A percentile compares a stretch with the other conserved stretches of the same genome.
These are phyloP conservation scores for Halcyon badia DNA, from an alignment of 2,797 vertebrate species.

Conservation along the genomic window DNA sequence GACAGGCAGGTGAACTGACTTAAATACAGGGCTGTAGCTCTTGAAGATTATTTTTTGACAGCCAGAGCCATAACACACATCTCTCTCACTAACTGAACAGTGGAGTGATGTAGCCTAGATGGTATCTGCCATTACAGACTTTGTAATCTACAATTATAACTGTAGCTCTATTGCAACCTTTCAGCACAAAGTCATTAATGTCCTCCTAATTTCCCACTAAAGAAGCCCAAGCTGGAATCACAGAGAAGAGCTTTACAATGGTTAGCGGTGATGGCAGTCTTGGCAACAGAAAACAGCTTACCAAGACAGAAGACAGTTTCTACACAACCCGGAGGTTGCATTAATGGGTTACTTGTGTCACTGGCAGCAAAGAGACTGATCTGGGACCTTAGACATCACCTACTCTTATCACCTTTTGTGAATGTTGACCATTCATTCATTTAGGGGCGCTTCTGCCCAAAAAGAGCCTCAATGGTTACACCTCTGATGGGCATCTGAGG, in stretches of 20 bases:
- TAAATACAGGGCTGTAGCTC: rapidly evolving
- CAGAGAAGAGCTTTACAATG: not conserved
- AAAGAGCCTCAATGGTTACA: not conserved
- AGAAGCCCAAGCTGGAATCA: not conserved
- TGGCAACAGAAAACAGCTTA: not conserved
- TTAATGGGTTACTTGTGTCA: not conserved
- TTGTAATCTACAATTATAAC: not conserved
- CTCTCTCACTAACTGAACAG: not conserved
- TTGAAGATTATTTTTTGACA: not conserved
- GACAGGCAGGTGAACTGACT: not conserved
- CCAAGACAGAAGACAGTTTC: not conserved
- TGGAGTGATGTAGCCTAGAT: not conserved
- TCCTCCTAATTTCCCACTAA: not conserved
- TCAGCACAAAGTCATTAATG: not conserved
- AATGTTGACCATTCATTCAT: not conserved
- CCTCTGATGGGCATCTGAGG: not conserved
- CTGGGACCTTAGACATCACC: not conserved
- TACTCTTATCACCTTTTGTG: not conserved
- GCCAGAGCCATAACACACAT: not conserved
- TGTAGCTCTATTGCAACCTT: not conserved
- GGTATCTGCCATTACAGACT: not conserved
- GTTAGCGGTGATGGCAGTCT: not conserved
- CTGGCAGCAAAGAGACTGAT: not conserved
- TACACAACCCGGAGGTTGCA: not conserved
- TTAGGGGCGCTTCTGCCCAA: not conserved